phyloP scores from a whole-genome alignment of 2,888 invertebrate genomes.

The Uropetala carovei region DNA sequence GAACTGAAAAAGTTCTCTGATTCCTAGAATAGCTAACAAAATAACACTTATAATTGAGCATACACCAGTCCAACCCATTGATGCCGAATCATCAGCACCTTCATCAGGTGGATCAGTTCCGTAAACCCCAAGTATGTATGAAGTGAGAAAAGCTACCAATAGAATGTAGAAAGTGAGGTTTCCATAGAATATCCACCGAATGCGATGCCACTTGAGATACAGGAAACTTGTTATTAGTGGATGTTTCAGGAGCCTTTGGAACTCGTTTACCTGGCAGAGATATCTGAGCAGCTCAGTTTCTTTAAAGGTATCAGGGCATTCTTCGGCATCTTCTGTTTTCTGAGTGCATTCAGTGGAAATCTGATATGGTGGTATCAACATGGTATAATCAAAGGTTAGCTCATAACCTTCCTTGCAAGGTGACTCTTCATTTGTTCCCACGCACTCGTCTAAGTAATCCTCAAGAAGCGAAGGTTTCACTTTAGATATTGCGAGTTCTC shows the following conservation, averaged over 20 bases:
- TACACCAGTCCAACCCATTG: conserved; percentile 39
- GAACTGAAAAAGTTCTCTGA: conserved; percentile 85
- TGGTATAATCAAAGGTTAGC: conserved; percentile 85
- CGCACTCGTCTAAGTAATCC: conserved; percentile 85
- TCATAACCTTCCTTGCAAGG: conserved; percentile 83
- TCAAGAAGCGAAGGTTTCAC: conserved; percentile 84
- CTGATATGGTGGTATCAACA: conserved; percentile 79
- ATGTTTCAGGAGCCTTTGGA: conserved; percentile 85
- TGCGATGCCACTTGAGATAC: conserved; percentile 84
- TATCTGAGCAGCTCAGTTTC: conserved; percentile 87
- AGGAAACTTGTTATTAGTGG: conserved; percentile 74
- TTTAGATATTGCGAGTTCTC: conserved; percentile 84
- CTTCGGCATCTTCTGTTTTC: neutral
- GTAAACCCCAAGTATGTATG: conserved; percentile 83
- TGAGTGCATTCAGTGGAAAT: conserved; percentile 72
- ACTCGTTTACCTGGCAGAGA: conserved; percentile 83
- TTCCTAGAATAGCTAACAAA: conserved; percentile 79
- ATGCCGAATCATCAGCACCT: neutral
- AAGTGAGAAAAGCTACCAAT: conserved; percentile 82
- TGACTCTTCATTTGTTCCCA: conserved; percentile 81
- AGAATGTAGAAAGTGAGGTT: conserved; percentile 85
- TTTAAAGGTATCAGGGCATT: neutral
- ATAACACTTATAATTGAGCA: conserved; percentile 71
- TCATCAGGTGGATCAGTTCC: conserved; percentile 71
- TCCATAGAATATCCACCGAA: conserved; percentile 84